A percentile compares a stretch with the other conserved stretches of the same genome.
Conservation (phyloP, 2,888 invertebrate genomes). For the Cenopis cana region DNA sequence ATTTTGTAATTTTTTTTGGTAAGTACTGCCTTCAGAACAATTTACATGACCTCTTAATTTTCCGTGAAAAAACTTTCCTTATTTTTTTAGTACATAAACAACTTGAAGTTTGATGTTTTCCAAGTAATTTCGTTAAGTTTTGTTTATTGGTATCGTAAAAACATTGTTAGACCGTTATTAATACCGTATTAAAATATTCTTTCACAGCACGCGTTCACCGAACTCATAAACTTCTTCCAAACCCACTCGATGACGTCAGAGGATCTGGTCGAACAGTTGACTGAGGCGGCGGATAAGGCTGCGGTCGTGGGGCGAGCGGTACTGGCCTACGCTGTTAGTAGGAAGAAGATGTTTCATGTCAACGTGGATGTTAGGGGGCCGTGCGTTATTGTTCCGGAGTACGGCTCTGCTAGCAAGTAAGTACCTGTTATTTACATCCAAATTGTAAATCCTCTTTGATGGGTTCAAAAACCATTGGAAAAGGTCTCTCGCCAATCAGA, state of each 20-base stretch:
- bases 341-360: constrained; percentile 87
- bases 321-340: constrained; percentile 80
- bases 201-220: constrained; percentile 89
- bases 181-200: background rate
- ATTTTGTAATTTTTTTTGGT: no score
- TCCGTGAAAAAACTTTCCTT: no score
- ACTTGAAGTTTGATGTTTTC: no score
- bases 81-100: no score
- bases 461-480: no score
- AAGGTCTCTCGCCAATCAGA: no score
- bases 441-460: no score
- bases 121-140: no score
- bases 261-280: constrained; percentile 67
- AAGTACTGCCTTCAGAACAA: no score
- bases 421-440: constrained; percentile 43
- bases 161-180: no score
- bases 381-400: constrained; percentile 90
- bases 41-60: no score
- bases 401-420: constrained; percentile 88
- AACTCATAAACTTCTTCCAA: constrained; percentile 89
- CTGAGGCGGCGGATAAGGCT: constrained; percentile 63
- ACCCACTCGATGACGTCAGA: constrained; percentile 79
- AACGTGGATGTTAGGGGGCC: constrained; percentile 91
- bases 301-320: constrained; percentile 71
- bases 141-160: no score